These are phyloP conservation scores for Polyommatus iphigenia DNA, from an alignment of 2,888 invertebrate species.

Conservation along the genomic window DNA sequence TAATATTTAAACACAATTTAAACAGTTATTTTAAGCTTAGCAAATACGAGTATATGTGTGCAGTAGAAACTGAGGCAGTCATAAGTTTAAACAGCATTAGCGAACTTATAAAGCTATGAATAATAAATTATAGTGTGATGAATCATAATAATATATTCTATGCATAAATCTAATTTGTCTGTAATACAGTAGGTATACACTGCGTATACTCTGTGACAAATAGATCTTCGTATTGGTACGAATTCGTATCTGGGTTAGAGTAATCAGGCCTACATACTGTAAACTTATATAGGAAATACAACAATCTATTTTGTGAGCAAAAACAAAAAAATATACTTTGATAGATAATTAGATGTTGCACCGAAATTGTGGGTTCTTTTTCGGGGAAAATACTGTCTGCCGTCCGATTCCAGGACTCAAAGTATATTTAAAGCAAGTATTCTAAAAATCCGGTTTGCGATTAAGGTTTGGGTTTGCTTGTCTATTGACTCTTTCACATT, in stretches of 20 bases:
- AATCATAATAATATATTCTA: slow-evolving; percentile 31
- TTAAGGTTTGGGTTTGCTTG: no score
- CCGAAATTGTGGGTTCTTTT: no score
- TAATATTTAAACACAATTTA: neutral
- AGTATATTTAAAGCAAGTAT: no score
- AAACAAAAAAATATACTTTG: no score
- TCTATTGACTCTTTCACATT: no score
- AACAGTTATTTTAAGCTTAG: neutral
- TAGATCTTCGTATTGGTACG: neutral
- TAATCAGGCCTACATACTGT: neutral
- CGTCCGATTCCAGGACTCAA: no score
- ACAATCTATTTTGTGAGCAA: no score
- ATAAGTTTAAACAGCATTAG: slow-evolving; percentile 23
- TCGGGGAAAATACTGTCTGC: no score
- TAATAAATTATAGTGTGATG: slow-evolving; percentile 27
- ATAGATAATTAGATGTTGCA: no score
- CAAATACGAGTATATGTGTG: neutral
- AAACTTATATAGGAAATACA: no score
- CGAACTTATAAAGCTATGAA: slow-evolving; percentile 30
- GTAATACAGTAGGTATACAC: neutral
- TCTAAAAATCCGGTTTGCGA: no score
- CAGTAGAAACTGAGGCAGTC: neutral
- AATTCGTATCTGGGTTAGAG: neutral
- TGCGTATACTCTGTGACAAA: slow-evolving; percentile 4
- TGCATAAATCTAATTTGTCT: slow-evolving; percentile 32